These are phyloP conservation scores for Calliphora vicina DNA, from an alignment of 1,140 invertebrate genomes.

Conservation along the genomic window DNA sequence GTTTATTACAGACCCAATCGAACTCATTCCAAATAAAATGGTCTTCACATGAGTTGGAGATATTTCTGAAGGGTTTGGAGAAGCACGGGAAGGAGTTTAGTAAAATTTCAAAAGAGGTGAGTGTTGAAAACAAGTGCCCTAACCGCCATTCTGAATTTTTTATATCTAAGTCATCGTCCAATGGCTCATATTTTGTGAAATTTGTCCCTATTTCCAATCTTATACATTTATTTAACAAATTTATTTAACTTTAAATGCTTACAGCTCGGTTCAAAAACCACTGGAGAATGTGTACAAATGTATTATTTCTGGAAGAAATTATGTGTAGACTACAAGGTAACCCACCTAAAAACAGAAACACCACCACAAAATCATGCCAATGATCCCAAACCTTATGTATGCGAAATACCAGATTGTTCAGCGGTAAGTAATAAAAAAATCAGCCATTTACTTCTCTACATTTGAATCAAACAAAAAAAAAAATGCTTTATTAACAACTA, in stretches of 20 bases:
- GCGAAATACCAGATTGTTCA: conserved; percentile 73
- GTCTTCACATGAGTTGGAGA: conserved; percentile 85
- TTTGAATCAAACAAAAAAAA: not conserved
- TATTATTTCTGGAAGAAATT: conserved; percentile 99
- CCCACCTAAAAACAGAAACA: conserved; percentile 50
- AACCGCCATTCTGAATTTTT: too few species aligned
- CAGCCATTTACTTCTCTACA: too few species aligned
- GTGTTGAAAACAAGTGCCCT: conserved; percentile 41
- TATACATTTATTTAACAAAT: not conserved
- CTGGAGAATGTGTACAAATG: conserved; percentile 95
- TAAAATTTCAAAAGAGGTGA: conserved; percentile 85
- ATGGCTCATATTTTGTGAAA: too few species aligned
- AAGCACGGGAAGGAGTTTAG: conserved; percentile 95
- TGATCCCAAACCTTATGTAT: conserved; percentile 67
- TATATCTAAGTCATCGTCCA: too few species aligned
- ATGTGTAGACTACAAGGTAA: conserved; percentile 79
- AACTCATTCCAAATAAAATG: conserved; percentile 82
- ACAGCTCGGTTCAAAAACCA: conserved; percentile 84
- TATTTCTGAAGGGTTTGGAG: conserved; percentile 86
- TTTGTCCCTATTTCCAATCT: too few species aligned
- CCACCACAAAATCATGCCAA: conserved; percentile 31
- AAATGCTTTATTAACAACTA: not conserved
- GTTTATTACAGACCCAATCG: conserved; percentile 76
- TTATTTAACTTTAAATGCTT: too few species aligned
- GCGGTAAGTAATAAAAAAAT: conserved; percentile 67